phyloP scores from a whole-genome alignment of 2,888 invertebrate genomes.

The Ennomos erosarius region DNA sequence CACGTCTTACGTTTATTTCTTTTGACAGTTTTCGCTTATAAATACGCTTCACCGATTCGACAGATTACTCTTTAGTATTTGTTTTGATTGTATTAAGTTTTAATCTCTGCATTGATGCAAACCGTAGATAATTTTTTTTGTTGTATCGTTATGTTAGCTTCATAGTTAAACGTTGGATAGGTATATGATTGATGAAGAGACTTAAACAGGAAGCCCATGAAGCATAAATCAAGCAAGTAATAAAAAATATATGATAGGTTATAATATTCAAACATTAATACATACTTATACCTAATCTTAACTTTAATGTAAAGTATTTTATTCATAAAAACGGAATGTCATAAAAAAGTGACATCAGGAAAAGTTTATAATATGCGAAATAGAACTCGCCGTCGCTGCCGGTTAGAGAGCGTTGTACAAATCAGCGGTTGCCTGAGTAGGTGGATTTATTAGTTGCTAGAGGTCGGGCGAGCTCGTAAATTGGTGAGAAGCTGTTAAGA shows the following conservation, averaged over 20 bases:
- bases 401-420: constrained; percentile 35
- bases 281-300: constrained; percentile 5
- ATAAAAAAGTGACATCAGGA: constrained; percentile 23
- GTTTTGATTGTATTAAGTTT: constrained; percentile 38
- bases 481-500: constrained; percentile 72
- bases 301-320: constrained; percentile 8
- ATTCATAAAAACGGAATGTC: constrained; percentile 6
- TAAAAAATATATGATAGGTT: constrained; percentile 17
- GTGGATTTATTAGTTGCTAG: constrained; percentile 61
- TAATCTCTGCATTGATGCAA: constrained; percentile 30
- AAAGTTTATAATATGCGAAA: constrained; percentile 4
- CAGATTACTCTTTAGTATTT: constrained; percentile 44
- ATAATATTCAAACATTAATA: constrained; percentile 8
- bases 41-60: constrained; percentile 66
- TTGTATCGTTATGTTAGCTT: constrained; percentile 11
- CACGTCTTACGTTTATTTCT: constrained; percentile 64
- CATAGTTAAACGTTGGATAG: constrained; percentile 2
- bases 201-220: constrained; percentile 7
- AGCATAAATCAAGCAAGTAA: constrained; percentile 10
- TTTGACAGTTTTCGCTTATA: constrained; percentile 74
- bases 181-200: constrained; percentile 21
- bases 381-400: constrained; percentile 6
- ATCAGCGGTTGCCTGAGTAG: constrained; percentile 39
- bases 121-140: constrained; percentile 26
- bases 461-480: constrained; percentile 67